Base-by-base conservation (phyloP, 2,113 vertebrate species). In the Atherinomorus stipes region DNA sequence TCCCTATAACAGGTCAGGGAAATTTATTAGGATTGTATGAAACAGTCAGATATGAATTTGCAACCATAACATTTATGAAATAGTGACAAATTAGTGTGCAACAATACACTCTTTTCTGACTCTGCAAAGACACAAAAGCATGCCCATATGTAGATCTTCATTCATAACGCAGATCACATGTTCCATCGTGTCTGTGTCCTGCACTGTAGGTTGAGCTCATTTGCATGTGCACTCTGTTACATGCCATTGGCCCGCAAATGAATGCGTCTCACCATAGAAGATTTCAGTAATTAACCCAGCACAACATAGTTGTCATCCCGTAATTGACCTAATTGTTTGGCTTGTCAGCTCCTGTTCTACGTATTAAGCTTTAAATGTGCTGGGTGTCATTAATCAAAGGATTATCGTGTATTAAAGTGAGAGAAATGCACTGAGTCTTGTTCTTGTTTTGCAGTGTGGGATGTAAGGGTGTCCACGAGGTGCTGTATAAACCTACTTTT, bases 301-400 rank as follows among this genome's bases (percentile, higher is more conserved):
- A 71, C 87, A 89, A 88, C 85, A 87, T 77, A 74, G 85, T 88
- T 86, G 90, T 91, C 90, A 89, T 70, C 49, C 34, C 5, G 71
- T 90, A 93, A 91, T 91, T 91, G 90, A 91, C 88, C 89, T 90
- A 90, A 93, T 92, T 92, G 90, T 90, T 90, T 89, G 89, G 85
- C 87, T 88, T 90, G 90, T 91, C 91, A 84, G 79, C 80, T 88
- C 80, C 80, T 2, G 83, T 89, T 88, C 76, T 83, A 85, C 58
- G 59, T 80, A 85, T 90, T 87, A 84, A 76, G 76, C 85, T 83
- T 84, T 91, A 87, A 88, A 88, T 85, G 85, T 84, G 88, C 62
- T 28, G 65, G 72, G 74, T 72, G 81, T 84, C 89, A 91, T 91
- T 90, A 91, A 92, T 91, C 90, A 91, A 63, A 88, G 78, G 79